Base-by-base conservation (phyloP, 1,140 invertebrate species). In the Achatina immaculata region DNA sequence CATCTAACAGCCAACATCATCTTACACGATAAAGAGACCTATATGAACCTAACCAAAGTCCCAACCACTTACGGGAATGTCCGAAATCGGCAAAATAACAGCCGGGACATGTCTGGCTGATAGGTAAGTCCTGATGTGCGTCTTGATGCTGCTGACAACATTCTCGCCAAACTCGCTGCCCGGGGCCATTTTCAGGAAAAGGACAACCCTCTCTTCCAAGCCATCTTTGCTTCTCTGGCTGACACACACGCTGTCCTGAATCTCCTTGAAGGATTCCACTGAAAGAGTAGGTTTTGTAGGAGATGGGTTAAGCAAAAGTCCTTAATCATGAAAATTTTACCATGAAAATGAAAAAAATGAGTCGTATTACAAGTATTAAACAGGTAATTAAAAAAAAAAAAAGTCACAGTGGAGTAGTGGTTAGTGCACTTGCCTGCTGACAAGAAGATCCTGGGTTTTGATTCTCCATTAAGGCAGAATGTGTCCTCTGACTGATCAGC, bases 241-340 rank as follows among this genome's bases (percentile, higher is more conserved):
- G 11, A 93, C 93, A 86, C 93, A 93, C 38, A 94, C 85, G 81
- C 92, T 93, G 86, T 94, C 93, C 42, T 89, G 87, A 7, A 94
- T 90, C 86, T 93, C 91, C 80, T 90, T 89, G 86, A 93, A 90
- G 31, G 85, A 84, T 77, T 93, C 92, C 69, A 93, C 93, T 93
- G 85, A 0, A 88, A 31, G 1, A 65, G 68, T 77, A n/a, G n/a
- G n/a, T 43, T 24, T 62, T n/a, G n/a, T n/a, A n/a, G n/a, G n/a
- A n/a, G n/a, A n/a, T n/a, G n/a, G n/a, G n/a, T n/a, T n/a, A n/a
- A n/a, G n/a, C n/a, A n/a, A n/a, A n/a, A n/a, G n/a, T n/a, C n/a
- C n/a, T n/a, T n/a, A n/a, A n/a, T n/a, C n/a, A n/a, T n/a, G 40
- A 65, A 9, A 78, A n/a, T 55, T 55, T 55, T 16, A 14, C 14